Conservation (phyloP, 2,797 vertebrate species). For the Apodemus agrarius region DNA sequence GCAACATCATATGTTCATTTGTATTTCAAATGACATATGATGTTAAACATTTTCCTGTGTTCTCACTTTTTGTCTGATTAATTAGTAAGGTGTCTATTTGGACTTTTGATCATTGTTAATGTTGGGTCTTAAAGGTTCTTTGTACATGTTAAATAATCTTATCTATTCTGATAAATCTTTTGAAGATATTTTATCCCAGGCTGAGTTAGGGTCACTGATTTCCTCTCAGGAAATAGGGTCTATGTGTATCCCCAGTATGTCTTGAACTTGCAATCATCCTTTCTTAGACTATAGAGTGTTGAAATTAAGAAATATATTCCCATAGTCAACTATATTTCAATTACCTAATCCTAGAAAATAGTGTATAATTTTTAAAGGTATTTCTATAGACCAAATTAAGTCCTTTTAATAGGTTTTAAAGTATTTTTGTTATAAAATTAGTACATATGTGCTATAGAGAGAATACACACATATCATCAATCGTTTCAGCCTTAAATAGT, state of each 20-base stretch:
- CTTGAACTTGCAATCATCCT: not conserved
- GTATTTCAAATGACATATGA: not conserved
- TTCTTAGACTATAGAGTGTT: not conserved
- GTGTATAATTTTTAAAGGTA: not conserved
- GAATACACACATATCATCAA: not conserved
- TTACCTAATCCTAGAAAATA: constrained; percentile 26
- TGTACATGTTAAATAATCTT: not conserved
- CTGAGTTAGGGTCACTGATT: not conserved
- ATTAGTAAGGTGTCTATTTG: not conserved
- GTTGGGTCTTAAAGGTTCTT: not conserved
- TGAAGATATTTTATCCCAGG: not conserved
- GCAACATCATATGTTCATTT: not conserved
- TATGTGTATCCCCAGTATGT: not conserved
- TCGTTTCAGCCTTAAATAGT: not conserved
- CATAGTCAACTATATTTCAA: not conserved
- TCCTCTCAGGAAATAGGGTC: not conserved
- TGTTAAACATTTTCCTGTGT: not conserved
- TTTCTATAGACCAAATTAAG: not conserved
- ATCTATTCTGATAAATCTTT: not conserved
- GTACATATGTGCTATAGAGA: not conserved
- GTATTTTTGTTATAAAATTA: constrained; percentile 3
- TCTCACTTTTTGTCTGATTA: not conserved
- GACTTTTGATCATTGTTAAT: not conserved
- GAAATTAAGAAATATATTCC: not conserved
- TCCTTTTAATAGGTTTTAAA: not conserved